These are phyloP conservation scores for Grus americana DNA, from an alignment of 2,113 vertebrate genomes.

Conservation along the genomic window DNA sequence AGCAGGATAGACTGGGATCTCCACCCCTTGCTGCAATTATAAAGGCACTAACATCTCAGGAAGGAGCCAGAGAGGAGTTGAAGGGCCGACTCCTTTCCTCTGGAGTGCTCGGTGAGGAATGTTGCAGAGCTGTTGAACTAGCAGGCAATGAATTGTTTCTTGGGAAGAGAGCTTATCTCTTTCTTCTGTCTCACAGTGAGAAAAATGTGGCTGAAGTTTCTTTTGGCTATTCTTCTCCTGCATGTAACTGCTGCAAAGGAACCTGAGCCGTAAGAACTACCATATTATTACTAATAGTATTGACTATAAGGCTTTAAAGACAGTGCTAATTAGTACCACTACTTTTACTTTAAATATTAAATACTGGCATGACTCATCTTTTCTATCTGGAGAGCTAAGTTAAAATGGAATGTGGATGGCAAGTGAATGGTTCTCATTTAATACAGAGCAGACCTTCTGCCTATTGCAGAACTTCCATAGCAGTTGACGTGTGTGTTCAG, in stretches of 20 bases:
- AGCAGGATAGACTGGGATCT: not conserved
- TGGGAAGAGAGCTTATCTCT: not conserved
- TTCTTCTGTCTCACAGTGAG: not conserved
- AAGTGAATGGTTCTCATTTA: not conserved
- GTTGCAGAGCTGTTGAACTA: not conserved
- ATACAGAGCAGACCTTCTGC: not conserved
- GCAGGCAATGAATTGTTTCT: not conserved
- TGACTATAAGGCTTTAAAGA: not conserved
- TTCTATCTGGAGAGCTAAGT: not conserved
- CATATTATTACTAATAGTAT: not conserved
- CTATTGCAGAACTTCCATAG: not conserved
- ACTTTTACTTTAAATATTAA: not conserved
- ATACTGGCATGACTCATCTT: not conserved
- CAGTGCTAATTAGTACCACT: not conserved
- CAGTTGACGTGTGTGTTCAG: accelerated
- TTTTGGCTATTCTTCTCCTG: conserved; percentile 24
- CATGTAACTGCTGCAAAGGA: conserved; percentile 31
- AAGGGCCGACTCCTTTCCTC: not conserved
- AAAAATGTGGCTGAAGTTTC: conserved; percentile 49
- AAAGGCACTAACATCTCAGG: conserved; percentile 19
- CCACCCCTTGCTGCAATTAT: conserved; percentile 43
- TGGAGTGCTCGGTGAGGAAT: not conserved
- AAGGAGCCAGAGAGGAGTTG: not conserved
- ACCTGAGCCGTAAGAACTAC: conserved; percentile 55
- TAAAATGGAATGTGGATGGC: not conserved